Base-by-base conservation (phyloP, 2,888 invertebrate genomes). In the Caenorhabditis sinica region DNA sequence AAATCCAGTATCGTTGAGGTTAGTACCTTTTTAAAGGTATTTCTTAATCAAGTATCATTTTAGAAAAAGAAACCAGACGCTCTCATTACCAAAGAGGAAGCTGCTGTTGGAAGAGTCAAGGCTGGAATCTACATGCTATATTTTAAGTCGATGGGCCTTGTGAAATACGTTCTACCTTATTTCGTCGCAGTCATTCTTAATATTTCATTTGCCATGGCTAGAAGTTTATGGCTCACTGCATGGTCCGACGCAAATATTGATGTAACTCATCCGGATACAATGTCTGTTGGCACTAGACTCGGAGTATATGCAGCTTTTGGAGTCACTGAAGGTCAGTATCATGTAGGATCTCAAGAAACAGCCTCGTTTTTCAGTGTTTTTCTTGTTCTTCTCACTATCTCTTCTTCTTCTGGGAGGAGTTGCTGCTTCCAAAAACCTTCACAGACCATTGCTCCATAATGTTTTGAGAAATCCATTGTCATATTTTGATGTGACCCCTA, bases 401-500 rank as follows among this genome's bases (percentile, higher is more conserved):
- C 63, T 88, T 0, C 69, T 92, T 3, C 61, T 92, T 1, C 81
- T 90, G 28, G 92, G 92, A 9, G 91, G 90, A 20, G 90, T 90
- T n/a, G 82, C 86, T 13, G 92, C 92, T 20, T 90, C 90, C 9
- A 74, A 85, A 61, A 89, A 91, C 45, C 86, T 92, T 9, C 92
- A 92, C 81, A 69, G 89, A 45, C 92, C 92, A 20, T 86, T 92
- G 17, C 86, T 89, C 0, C 88, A 89, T 74, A 88, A 87, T 81
- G 86, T 89, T 28, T 69, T 89, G 15, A 76, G 92, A 9, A 90
- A 90, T 20, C 92, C 92, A 15, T 83, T 92, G 71, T 84, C 86
- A 17, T 92, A 90, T 82, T 92, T 92, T 74, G 92, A 92, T 81
- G 89, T 90, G 0, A 92, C 92, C 60, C 92, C 92, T 15, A 87